phyloP scores from a whole-genome alignment of 2,797 vertebrate genomes.

The Anabacerthia variegaticeps region DNA sequence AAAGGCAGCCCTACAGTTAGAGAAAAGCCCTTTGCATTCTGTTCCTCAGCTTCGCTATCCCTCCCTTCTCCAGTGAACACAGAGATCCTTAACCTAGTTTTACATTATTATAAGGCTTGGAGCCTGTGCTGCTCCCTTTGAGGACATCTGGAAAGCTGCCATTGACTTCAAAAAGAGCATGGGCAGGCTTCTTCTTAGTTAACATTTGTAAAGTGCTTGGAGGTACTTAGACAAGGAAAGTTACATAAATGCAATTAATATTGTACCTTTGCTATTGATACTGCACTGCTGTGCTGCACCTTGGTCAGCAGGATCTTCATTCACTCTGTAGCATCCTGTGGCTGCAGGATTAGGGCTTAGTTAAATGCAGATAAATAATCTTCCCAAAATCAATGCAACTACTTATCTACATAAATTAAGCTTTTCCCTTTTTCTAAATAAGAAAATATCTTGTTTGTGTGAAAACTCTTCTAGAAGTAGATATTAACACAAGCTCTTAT shows the following conservation, averaged over 20 bases:
- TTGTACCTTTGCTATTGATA: not conserved
- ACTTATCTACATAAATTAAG: not conserved
- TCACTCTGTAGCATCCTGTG: not conserved
- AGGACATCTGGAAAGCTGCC: conserved; percentile 60
- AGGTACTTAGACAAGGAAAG: conserved; percentile 33
- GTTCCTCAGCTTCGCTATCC: not conserved
- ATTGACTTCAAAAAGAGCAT: conserved; percentile 50
- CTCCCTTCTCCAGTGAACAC: conserved; percentile 11
- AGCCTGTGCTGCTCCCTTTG: conserved; percentile 42
- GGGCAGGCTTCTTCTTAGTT: conserved; percentile 13
- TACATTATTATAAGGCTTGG: not conserved
- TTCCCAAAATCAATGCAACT: not conserved
- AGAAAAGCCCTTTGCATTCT: conserved; percentile 35
- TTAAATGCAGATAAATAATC: not conserved
- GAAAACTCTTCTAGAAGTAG: not conserved
- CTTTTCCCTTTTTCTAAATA: not conserved
- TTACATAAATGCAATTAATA: not conserved
- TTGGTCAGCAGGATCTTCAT: not conserved
- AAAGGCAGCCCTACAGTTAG: not conserved
- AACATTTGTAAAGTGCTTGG: not conserved
- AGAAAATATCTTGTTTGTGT: not conserved
- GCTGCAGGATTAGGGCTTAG: not conserved
- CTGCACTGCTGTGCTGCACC: not conserved
- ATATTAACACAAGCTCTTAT: not conserved
- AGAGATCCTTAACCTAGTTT: conserved; percentile 68